Evolutionary conservation across 2,888 invertebrate species (phyloP).

Genomic region (Pyrgus malvae): DNA sequence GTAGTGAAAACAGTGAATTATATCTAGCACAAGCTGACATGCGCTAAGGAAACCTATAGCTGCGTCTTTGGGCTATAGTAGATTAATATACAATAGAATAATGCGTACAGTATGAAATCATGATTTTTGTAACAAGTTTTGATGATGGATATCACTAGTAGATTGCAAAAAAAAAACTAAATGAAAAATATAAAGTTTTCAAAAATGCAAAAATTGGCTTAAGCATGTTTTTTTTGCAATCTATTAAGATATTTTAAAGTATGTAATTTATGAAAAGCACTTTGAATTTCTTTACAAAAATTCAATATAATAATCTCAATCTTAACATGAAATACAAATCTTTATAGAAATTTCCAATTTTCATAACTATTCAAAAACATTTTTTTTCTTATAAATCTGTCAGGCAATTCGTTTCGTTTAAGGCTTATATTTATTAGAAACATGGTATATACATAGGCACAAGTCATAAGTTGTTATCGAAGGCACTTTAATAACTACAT

Average conservation of each 20-base stretch:
- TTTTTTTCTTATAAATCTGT: neutral
- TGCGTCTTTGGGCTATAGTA: constrained; percentile 6
- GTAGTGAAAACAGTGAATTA: neutral
- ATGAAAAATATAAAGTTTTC: neutral
- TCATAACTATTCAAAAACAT: neutral
- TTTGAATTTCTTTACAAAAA: too few relatives aligned
- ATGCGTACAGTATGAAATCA: neutral
- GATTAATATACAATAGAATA: neutral
- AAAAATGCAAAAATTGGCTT: neutral
- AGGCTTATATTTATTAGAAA: constrained; percentile 28
- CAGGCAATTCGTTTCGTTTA: constrained; percentile 27
- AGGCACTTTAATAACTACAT: constrained; percentile 57
- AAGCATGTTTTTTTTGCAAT: neutral
- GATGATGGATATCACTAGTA: neutral
- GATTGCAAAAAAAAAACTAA: neutral
- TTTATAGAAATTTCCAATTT: neutral
- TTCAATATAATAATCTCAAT: too few relatives aligned
- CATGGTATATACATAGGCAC: constrained; percentile 46
- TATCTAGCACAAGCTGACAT: constrained; percentile 8
- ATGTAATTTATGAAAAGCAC: neutral
- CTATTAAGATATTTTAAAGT: neutral
- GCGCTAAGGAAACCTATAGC: constrained; percentile 9
- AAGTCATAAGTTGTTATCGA: constrained; percentile 50
- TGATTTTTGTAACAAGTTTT: neutral
- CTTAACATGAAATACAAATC: neutral